Evolutionary conservation across 1,140 invertebrate genomes (phyloP).

Genomic region (Dendrolimus kikuchii): DNA sequence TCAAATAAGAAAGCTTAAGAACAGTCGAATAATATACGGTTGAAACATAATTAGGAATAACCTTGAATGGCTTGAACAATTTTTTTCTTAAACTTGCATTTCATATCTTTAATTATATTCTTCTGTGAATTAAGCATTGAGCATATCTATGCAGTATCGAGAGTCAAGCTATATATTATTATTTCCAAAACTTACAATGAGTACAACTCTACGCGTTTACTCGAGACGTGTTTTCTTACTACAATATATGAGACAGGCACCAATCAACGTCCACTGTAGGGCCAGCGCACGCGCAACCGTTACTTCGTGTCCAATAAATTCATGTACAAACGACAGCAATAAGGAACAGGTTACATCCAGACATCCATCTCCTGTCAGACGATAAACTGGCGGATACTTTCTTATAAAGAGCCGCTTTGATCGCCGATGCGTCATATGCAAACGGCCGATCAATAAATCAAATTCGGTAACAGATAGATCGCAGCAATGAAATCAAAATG

Average conservation of each 20-base stretch:
- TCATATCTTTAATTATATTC: no score
- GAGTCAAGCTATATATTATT: no score
- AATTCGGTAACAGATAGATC: conserved; percentile 37
- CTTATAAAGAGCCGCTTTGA: conserved; percentile 26
- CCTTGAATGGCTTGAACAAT: no score
- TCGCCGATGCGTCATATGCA: conserved; percentile 31
- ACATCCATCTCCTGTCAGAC: conserved; percentile 55
- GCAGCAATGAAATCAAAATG: conserved; percentile 35
- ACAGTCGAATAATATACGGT: no score
- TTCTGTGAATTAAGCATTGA: no score
- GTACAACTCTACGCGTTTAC: conserved; percentile 28
- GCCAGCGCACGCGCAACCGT: conserved; percentile 27
- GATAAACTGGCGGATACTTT: conserved; percentile 3
- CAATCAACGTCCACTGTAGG: conserved; percentile 20
- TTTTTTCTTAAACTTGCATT: no score
- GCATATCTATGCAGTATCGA: no score
- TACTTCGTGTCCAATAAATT: conserved; percentile 59
- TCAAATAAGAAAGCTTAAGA: no score
- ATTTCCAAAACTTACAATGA: no score
- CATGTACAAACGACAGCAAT: conserved; percentile 53
- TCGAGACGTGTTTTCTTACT: conserved; percentile 24
- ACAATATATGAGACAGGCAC: conserved; percentile 29
- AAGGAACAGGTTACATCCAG: conserved; percentile 35
- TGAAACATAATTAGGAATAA: no score
- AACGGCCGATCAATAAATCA: conserved; percentile 43